Base-by-base conservation (phyloP, 2,888 invertebrate genomes). In the Ypsolopha sequella region DNA sequence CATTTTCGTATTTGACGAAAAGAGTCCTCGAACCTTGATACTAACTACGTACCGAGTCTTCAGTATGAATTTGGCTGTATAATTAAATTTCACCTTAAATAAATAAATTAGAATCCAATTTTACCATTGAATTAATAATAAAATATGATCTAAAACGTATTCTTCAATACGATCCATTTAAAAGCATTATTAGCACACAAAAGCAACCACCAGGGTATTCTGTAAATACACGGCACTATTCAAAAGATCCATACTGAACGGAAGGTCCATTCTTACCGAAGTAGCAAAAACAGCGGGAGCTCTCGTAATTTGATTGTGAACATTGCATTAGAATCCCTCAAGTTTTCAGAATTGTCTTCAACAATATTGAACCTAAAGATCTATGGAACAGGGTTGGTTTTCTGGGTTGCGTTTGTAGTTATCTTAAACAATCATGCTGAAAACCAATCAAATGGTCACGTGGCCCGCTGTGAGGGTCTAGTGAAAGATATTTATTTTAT, bases 251-350 rank as follows among this genome's bases (percentile, higher is more conserved):
- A 24, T 24, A 24, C 46, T 9, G 36, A 13, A 14, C 47, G 14
- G 13, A 47, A 47, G 36, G 36, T 47, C 36, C 38, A 47, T 47
- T 47, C 33, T 47, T 13, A 6, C n/a, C 45, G 13, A 47, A 80
- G 76, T 76, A 80, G 78, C 80, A 80, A 76, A 77, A 80, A 73
- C 82, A 68, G 62, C 75, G 69, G 82, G 82, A 59, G 80, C 79
- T 84, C 80, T 74, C 67, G 73, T 78, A 80, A 82, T 81, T 79
- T 70, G 66, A 76, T 76, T 70, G 70, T 67, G 63, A 72, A 71
- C 66, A 62, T 54, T 52, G 70, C 61, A 70, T 73, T 68, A 69
- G 56, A 56, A 56, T 58, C 60, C 62, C 59, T 60, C 54, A 53
- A 57, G 53, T 60, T 57, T 57, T 51, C 34, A 50, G 0, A 8